These are phyloP conservation scores for Drosophila willistoni DNA, from an alignment of 1,140 invertebrate species.

Conservation along the genomic window DNA sequence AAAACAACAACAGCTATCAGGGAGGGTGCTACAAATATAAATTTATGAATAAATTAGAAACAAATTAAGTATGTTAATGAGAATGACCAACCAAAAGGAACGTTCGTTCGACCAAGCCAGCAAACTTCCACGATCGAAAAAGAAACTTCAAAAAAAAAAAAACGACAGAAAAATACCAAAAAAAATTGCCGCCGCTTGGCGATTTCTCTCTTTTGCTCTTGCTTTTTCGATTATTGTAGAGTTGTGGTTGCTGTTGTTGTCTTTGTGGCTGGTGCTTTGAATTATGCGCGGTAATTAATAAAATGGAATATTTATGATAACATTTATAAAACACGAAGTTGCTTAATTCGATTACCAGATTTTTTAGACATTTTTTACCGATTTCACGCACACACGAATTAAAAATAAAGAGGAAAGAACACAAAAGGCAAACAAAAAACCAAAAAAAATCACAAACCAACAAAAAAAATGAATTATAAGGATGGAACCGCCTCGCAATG, in stretches of 20 bases:
- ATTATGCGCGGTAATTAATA: slow-evolving; percentile 81
- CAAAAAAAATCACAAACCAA: not conserved
- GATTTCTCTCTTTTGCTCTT: slow-evolving; percentile 41
- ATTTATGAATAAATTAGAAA: slow-evolving; percentile 82
- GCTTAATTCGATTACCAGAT: slow-evolving; percentile 79
- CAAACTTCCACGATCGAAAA: slow-evolving; percentile 26
- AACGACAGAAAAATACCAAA: slow-evolving; percentile 39
- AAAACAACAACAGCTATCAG: slow-evolving; percentile 36
- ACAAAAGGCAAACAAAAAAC: not conserved
- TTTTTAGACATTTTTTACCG: slow-evolving; percentile 43
- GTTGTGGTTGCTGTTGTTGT: not conserved
- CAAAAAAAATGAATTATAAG: not conserved
- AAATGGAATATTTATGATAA: slow-evolving; percentile 82
- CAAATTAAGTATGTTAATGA: slow-evolving; percentile 81
- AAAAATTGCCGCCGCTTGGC: slow-evolving; percentile 38
- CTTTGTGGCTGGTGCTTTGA: slow-evolving; percentile 36
- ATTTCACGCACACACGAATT: not conserved
- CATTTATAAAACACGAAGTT: slow-evolving; percentile 81
- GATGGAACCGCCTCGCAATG: slow-evolving; percentile 31
- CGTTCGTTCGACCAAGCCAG: slow-evolving; percentile 1
- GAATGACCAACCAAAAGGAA: slow-evolving; percentile 20
- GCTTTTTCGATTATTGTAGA: slow-evolving; percentile 13
- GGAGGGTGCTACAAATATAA: slow-evolving; percentile 77
- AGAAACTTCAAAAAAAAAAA: slow-evolving; percentile 8
- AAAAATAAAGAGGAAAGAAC: not conserved